Evolutionary conservation across 2,888 invertebrate species (phyloP).

Genomic region (Melolontha melolontha): DNA sequence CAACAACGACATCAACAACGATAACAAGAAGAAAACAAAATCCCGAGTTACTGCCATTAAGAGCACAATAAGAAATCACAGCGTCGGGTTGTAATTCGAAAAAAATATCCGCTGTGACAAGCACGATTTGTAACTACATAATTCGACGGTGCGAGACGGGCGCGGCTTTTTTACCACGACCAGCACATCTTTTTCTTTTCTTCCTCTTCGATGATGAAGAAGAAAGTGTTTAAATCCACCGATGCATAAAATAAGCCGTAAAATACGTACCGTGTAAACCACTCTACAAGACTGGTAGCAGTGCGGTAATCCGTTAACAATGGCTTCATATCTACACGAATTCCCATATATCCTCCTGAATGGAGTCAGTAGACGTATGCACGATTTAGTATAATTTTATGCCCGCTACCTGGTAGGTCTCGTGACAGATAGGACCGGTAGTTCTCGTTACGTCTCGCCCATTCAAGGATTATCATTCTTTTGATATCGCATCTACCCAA

Average conservation of each 20-base stretch:
- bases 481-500: slow-evolving; percentile 57
- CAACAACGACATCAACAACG: slow-evolving; percentile 5
- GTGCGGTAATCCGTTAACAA: slow-evolving; percentile 64
- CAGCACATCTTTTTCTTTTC: neutral
- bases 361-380: slow-evolving; percentile 60
- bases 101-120: slow-evolving; percentile 21
- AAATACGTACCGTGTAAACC: slow-evolving; percentile 44
- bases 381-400: slow-evolving; percentile 66
- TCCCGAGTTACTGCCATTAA: slow-evolving; percentile 16
- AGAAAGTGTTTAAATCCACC: slow-evolving; percentile 36
- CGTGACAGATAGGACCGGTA: slow-evolving; percentile 64
- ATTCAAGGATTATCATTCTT: slow-evolving; percentile 63
- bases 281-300: slow-evolving; percentile 63
- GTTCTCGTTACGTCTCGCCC: slow-evolving; percentile 61
- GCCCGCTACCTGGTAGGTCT: slow-evolving; percentile 64
- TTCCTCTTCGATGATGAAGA: slow-evolving; percentile 10
- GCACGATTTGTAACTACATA: slow-evolving; percentile 23
- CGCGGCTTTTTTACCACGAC: neutral
- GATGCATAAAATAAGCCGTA: slow-evolving; percentile 40
- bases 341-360: slow-evolving; percentile 64
- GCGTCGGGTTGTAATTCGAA: slow-evolving; percentile 15
- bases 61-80: slow-evolving; percentile 16
- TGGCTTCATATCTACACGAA: slow-evolving; percentile 62
- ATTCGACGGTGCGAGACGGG: slow-evolving; percentile 3
- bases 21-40: slow-evolving; percentile 13